Conservation (phyloP, 1,140 invertebrate genomes). For the Andricus grossulariae region DNA sequence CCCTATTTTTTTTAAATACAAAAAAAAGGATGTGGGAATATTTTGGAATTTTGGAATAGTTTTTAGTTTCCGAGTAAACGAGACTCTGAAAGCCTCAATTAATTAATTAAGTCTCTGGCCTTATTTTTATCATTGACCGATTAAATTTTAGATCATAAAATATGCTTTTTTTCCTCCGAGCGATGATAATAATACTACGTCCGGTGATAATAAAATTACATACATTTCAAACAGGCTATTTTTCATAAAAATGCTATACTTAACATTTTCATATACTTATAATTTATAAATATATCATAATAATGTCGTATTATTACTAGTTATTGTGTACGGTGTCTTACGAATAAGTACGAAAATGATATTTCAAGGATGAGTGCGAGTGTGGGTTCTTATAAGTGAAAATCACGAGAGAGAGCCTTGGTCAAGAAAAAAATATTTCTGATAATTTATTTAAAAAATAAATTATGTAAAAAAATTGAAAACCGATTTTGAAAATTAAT, state of each 20-base stretch:
- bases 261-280: conserved; percentile 55
- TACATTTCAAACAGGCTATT: conserved; percentile 32
- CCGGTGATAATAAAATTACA: conserved; percentile 26
- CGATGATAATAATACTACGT: conserved; percentile 24
- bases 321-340: conserved; percentile 64
- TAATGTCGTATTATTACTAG: conserved; percentile 61
- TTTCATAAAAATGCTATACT: conserved; percentile 61
- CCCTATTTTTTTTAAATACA: too few species aligned
- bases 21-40: neutral
- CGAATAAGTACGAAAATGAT: conserved; percentile 58
- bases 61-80: conserved; percentile 21
- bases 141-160: conserved; percentile 22
- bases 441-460: neutral
- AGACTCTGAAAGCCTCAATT: conserved; percentile 19
- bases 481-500: too few species aligned
- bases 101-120: conserved; percentile 2
- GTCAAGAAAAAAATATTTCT: conserved; percentile 2
- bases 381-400: conserved; percentile 8
- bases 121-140: neutral
- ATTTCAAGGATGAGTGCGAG: conserved; percentile 45
- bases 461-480: neutral
- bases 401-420: conserved; percentile 3
- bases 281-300: conserved; percentile 61
- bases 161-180: conserved; percentile 22
- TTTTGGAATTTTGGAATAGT: neutral